A percentile compares a stretch with the other conserved stretches of the same genome.
phyloP scores from a whole-genome alignment of 2,113 vertebrate species.

The Dinomys branickii region DNA sequence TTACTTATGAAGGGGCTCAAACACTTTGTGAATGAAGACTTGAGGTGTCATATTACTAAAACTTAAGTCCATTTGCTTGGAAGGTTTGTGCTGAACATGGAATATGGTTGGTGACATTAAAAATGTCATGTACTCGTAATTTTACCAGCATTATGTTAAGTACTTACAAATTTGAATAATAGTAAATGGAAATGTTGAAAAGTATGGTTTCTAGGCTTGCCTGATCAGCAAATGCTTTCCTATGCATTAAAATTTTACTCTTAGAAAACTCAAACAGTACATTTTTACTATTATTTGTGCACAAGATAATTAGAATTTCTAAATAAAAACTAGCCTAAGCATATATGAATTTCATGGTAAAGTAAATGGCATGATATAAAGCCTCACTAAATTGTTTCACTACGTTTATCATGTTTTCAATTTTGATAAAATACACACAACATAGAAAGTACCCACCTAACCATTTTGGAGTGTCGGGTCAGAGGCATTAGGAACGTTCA shows the following conservation, averaged over 20 bases:
- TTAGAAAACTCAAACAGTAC: background rate
- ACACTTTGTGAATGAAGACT: background rate
- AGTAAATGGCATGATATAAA: background rate
- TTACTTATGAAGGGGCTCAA: background rate
- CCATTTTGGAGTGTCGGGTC: background rate
- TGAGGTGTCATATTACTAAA: background rate
- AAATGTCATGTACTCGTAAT: background rate
- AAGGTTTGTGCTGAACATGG: background rate
- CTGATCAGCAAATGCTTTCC: background rate
- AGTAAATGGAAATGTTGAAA: background rate
- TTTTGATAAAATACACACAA: background rate
- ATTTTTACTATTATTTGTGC: background rate
- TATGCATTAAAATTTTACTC: background rate
- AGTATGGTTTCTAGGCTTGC: background rate
- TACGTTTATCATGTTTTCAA: background rate
- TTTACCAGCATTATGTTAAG: background rate
- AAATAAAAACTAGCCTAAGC: background rate
- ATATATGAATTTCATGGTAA: background rate
- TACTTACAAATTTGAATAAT: background rate
- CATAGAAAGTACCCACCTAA: background rate
- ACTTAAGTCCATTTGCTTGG: background rate
- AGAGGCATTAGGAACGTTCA: accelerated
- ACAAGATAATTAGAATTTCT: background rate
- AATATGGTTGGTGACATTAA: background rate
- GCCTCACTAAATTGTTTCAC: background rate